These are phyloP conservation scores for Hydrolagus colliei DNA, from an alignment of 2,797 vertebrate species.

Conservation along the genomic window DNA sequence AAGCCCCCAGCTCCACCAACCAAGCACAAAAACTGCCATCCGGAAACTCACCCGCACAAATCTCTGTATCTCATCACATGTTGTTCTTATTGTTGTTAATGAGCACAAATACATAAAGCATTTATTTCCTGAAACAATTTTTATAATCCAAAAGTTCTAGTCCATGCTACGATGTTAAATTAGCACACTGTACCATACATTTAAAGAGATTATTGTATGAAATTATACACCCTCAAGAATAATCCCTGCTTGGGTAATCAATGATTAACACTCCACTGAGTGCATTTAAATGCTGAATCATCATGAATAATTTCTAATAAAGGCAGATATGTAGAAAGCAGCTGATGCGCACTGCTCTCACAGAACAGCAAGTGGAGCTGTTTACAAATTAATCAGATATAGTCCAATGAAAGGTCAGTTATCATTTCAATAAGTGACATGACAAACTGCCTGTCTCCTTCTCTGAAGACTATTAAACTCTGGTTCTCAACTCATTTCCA, in stretches of 20 bases:
- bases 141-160: no score
- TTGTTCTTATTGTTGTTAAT: no score
- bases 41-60: no score
- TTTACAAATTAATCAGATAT: not conserved
- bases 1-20: no score
- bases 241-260: slow-evolving; percentile 43
- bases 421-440: slow-evolving; percentile 46
- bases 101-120: no score
- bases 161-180: no score
- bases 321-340: slow-evolving; percentile 56
- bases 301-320: slow-evolving; percentile 44
- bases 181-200: no score
- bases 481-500: slow-evolving; percentile 50
- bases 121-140: no score
- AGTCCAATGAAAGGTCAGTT: slow-evolving; percentile 60
- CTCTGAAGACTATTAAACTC: slow-evolving; percentile 55
- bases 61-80: no score
- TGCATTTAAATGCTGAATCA: slow-evolving; percentile 62
- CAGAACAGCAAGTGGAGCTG: not conserved
- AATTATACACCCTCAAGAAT: no score
- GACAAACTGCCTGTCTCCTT: slow-evolving; percentile 50
- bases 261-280: slow-evolving; percentile 66
- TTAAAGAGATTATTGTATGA: no score
- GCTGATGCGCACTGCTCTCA: not conserved
- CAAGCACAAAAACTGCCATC: no score